These are phyloP conservation scores for Sericinus montela DNA, from an alignment of 2,888 invertebrate genomes.

Conservation along the genomic window DNA sequence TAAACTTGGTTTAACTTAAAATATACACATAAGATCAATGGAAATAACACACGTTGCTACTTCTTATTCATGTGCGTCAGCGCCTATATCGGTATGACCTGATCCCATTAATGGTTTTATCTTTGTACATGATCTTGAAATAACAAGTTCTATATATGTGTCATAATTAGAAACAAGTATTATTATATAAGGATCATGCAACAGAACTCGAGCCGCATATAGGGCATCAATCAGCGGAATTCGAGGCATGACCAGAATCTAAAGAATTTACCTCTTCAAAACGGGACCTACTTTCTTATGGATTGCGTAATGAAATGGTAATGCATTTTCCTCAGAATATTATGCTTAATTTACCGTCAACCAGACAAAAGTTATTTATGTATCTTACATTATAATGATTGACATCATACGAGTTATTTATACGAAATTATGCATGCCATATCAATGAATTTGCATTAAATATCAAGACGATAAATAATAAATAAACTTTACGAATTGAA, in stretches of 20 bases:
- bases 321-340: constrained; percentile 1
- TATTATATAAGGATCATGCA: constrained; percentile 1
- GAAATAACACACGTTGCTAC: background rate
- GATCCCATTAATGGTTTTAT: background rate
- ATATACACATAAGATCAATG: no score
- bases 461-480: no score
- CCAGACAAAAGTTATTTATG: no score
- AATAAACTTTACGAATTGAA: no score
- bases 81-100: background rate
- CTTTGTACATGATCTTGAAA: background rate
- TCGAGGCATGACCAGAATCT: constrained; percentile 30
- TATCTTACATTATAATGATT: background rate
- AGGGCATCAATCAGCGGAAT: background rate
- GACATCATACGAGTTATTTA: background rate
- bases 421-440: background rate
- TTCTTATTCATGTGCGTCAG: no score
- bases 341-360: background rate
- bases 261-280: constrained; percentile 24
- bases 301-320: constrained; percentile 21
- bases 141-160: background rate
- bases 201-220: constrained; percentile 35
- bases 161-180: background rate
- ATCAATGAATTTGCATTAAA: background rate
- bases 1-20: no score
- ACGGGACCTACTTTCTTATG: constrained; percentile 18